Evolutionary conservation across 2,888 invertebrate genomes (phyloP).

Genomic region (Belgica antarctica): DNA sequence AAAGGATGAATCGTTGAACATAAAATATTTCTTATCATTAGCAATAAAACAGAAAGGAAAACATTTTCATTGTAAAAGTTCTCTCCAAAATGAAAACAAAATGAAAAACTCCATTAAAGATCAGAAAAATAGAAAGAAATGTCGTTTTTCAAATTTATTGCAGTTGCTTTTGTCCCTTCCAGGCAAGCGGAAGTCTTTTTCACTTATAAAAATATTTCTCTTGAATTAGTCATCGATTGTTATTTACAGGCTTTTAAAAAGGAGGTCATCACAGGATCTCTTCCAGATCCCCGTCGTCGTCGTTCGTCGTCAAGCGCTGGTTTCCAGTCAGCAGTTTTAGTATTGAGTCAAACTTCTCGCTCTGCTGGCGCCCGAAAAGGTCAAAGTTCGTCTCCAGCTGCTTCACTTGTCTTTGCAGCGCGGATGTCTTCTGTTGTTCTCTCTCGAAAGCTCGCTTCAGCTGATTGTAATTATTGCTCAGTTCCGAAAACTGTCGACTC

Average conservation of each 20-base stretch:
- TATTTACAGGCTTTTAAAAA: background rate
- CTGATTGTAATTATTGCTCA: slow-evolving; percentile 27
- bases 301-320: background rate
- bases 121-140: slow-evolving; percentile 1
- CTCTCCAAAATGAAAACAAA: slow-evolving; percentile 13
- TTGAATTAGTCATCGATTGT: slow-evolving; percentile 9
- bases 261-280: slow-evolving; percentile 31
- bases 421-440: slow-evolving; percentile 29
- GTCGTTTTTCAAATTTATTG: background rate
- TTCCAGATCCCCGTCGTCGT: slow-evolving; percentile 11
- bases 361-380: slow-evolving; percentile 32
- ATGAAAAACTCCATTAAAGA: slow-evolving; percentile 15
- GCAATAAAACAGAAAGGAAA: background rate
- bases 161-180: background rate
- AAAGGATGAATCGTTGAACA: slow-evolving; percentile 15
- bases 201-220: slow-evolving; percentile 5
- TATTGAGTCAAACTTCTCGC: slow-evolving; percentile 30
- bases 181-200: background rate
- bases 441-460: slow-evolving; percentile 33
- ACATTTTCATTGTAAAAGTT: slow-evolving; percentile 7
- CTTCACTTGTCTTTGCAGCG: slow-evolving; percentile 9
- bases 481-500: slow-evolving; percentile 27
- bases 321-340: slow-evolving; percentile 2
- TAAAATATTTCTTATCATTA: slow-evolving; percentile 29
- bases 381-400: slow-evolving; percentile 30